phyloP scores from a whole-genome alignment of 2,797 vertebrate species.

The Ambastaia sidthimunki region DNA sequence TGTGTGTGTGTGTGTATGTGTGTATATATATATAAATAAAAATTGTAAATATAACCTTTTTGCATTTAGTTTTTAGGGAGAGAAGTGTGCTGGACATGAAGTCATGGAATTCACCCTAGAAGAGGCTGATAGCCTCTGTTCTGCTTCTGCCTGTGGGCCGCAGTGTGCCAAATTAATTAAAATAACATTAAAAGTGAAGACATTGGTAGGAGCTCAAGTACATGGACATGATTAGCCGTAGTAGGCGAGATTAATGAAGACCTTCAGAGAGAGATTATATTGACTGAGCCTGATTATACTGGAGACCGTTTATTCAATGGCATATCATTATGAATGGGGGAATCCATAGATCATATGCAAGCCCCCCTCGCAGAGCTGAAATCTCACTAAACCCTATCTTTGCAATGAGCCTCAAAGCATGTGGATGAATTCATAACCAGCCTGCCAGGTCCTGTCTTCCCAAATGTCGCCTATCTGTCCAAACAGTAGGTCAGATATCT shows the following conservation, averaged over 20 bases:
- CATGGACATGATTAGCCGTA: conserved; percentile 89
- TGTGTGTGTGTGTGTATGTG: too few species aligned
- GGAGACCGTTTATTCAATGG: conserved; percentile 82
- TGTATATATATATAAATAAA: too few species aligned
- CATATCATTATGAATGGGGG: conserved; percentile 79
- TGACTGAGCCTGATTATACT: conserved; percentile 87
- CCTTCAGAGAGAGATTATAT: conserved; percentile 83
- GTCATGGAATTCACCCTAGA: background rate
- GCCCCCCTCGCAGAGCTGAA: conserved; percentile 67
- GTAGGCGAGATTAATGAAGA: conserved; percentile 92
- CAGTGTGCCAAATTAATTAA: conserved; percentile 87
- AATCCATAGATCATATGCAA: conserved; percentile 84
- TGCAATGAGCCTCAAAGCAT: conserved; percentile 60
- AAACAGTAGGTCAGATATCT: background rate
- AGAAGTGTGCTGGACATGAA: background rate
- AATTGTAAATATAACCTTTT: background rate
- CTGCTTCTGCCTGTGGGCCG: conserved; percentile 69
- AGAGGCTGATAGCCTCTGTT: conserved; percentile 41
- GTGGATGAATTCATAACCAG: conserved; percentile 48
- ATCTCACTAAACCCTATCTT: conserved; percentile 65
- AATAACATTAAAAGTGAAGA: conserved; percentile 87
- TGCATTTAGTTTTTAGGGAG: background rate
- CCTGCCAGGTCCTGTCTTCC: conserved; percentile 2
- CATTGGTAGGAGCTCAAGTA: conserved; percentile 79
- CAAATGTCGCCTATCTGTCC: conserved; percentile 28